Conservation (phyloP, 53 echinoderm and acorn worm species). For the Apostichopus leukothele region DNA sequence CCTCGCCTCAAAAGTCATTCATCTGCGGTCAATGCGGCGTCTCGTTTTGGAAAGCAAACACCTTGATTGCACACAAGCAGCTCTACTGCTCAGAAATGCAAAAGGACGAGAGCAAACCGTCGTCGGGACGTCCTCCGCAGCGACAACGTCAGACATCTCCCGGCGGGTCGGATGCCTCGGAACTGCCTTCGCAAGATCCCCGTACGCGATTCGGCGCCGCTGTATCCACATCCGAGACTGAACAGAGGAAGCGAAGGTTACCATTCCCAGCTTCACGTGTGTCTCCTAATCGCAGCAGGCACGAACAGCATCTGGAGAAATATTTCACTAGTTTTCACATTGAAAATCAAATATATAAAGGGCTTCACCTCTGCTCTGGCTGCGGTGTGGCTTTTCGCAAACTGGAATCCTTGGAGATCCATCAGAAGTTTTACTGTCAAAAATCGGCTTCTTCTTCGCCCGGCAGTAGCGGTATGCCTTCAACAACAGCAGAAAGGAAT, state of each 20-base stretch:
- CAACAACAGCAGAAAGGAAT: background rate
- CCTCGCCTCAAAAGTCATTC: slow-evolving; percentile 26
- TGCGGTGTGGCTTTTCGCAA: slow-evolving; percentile 71
- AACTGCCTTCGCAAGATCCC: background rate
- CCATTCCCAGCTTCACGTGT: background rate
- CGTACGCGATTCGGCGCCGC: background rate
- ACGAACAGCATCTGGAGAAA: background rate
- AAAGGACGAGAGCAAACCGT: background rate
- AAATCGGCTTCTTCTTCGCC: background rate
- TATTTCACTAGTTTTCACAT: background rate
- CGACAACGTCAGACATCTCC: background rate
- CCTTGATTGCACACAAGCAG: slow-evolving; percentile 35
- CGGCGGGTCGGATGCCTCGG: background rate
- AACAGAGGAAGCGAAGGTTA: background rate
- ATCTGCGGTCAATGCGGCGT: slow-evolving; percentile 13
- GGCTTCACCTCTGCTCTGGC: slow-evolving; percentile 48
- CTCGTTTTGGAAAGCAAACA: slow-evolving; percentile 40
- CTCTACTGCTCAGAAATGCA: slow-evolving; percentile 29
- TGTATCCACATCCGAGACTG: background rate
- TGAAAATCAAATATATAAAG: slow-evolving; percentile 1
- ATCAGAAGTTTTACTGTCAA: slow-evolving; percentile 69
- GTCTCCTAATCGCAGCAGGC: background rate
- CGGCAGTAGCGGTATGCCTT: background rate
- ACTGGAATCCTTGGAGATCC: slow-evolving; percentile 61
- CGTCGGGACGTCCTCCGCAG: background rate